These are phyloP conservation scores for Pluvialis apricaria DNA, from an alignment of 2,113 vertebrate genomes.

Conservation along the genomic window DNA sequence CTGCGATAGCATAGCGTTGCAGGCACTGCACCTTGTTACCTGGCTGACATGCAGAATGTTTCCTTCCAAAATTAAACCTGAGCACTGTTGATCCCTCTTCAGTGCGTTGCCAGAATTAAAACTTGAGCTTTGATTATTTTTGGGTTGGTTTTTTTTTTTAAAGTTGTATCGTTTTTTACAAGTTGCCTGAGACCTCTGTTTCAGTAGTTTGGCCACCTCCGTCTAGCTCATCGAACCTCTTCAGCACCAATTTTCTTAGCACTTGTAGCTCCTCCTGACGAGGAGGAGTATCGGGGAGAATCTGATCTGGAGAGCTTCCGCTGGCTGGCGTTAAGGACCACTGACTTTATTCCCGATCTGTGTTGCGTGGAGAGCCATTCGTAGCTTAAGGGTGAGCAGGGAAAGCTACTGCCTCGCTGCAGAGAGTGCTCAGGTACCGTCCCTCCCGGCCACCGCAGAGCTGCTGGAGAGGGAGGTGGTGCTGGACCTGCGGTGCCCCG, in stretches of 20 bases:
- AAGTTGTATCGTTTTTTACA: not conserved
- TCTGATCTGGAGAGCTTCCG: not conserved
- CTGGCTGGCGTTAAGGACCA: not conserved
- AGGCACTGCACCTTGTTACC: not conserved
- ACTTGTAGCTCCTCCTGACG: not conserved
- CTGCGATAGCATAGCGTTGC: too few relatives aligned
- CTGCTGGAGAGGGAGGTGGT: not conserved
- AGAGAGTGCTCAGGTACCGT: not conserved
- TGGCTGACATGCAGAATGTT: not conserved
- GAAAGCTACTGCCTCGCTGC: not conserved
- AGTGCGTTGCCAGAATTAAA: not conserved
- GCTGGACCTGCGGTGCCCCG: not conserved
- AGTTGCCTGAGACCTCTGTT: not conserved
- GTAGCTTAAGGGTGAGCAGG: not conserved
- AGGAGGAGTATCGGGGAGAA: not conserved
- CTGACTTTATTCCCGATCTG: not conserved
- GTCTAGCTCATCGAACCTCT: not conserved
- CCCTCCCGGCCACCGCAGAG: not conserved
- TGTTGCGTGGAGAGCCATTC: not conserved
- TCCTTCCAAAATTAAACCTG: not conserved
- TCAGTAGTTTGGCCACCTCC: accelerated
- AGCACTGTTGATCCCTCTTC: not conserved
- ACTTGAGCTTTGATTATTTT: not conserved
- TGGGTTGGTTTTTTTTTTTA: not conserved
- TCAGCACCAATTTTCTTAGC: not conserved